Conservation (phyloP, 2,888 invertebrate species). For the Eristalis tenax region DNA sequence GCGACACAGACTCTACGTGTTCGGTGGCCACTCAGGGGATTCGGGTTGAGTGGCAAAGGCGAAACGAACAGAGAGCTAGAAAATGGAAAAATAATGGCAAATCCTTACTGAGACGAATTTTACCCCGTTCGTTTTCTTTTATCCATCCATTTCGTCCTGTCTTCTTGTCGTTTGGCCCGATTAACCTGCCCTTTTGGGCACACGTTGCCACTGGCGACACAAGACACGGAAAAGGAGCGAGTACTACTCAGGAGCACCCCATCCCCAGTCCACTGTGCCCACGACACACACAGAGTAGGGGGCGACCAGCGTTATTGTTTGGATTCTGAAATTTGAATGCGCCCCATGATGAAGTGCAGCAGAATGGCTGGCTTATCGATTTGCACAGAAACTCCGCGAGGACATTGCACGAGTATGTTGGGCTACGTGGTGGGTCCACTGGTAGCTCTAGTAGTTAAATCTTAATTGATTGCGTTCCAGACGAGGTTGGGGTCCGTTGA, state of each 20-base stretch:
- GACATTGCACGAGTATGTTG: no score
- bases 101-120: constrained; percentile 18
- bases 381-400: background rate
- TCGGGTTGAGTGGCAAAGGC: background rate
- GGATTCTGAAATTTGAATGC: constrained; percentile 12
- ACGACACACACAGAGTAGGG: background rate
- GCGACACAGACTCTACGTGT: background rate
- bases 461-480: constrained; percentile 41
- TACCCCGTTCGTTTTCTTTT: constrained; percentile 15
- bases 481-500: background rate
- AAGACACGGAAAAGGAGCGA: background rate
- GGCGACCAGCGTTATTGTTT: constrained; percentile 23
- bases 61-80: constrained; percentile 1
- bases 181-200: constrained; percentile 42
- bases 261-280: background rate
- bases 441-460: constrained; percentile 19
- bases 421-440: background rate
- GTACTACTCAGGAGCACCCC: background rate
- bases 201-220: constrained; percentile 31
- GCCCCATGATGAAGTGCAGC: constrained; percentile 1
- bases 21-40: constrained; percentile 5
- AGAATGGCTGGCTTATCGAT: constrained; percentile 21
- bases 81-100: constrained; percentile 51
- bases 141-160: background rate
- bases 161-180: constrained; percentile 38